phyloP scores from a whole-genome alignment of 2,888 invertebrate genomes.

The Drosophila stalkeri region DNA sequence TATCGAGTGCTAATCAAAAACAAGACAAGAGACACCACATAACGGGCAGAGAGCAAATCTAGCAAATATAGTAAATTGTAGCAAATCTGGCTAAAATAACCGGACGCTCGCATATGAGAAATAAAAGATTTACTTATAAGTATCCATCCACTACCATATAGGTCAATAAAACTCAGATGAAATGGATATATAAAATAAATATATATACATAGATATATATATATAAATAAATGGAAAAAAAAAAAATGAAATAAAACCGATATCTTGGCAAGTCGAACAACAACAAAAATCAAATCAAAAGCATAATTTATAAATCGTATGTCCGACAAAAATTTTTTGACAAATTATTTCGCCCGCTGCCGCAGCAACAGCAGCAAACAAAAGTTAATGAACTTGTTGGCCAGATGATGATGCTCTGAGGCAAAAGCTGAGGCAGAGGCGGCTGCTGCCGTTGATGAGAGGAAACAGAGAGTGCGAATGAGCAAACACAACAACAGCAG shows the following conservation, averaged over 20 bases:
- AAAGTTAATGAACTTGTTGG: constrained; percentile 77
- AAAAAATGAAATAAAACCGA: constrained; percentile 25
- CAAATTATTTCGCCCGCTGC: constrained; percentile 69
- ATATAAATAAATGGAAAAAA: constrained; percentile 13
- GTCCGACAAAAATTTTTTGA: constrained; percentile 72
- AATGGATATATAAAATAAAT: not conserved
- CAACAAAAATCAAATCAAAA: constrained; percentile 43
- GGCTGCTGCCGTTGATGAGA: constrained; percentile 21
- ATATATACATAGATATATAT: constrained; percentile 1
- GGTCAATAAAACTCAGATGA: constrained; percentile 40
- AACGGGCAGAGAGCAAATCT: constrained; percentile 11
- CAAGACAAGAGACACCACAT: constrained; percentile 19
- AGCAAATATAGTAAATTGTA: constrained; percentile 10
- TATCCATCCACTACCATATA: constrained; percentile 37
- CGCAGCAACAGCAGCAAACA: constrained; percentile 30
- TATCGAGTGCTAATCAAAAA: constrained; percentile 60
- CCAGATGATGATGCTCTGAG: constrained; percentile 14
- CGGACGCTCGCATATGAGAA: constrained; percentile 52
- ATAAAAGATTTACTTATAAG: constrained; percentile 2
- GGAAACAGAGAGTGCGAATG: constrained; percentile 40
- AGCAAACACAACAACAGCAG: constrained; percentile 50
- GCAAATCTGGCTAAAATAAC: constrained; percentile 37
- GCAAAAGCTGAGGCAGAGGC: too few species aligned
- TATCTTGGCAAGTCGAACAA: constrained; percentile 19
- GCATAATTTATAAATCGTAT: constrained; percentile 74